These are phyloP conservation scores for Myotis brandtii DNA, from an alignment of 2,113 vertebrate species.

Conservation along the genomic window DNA sequence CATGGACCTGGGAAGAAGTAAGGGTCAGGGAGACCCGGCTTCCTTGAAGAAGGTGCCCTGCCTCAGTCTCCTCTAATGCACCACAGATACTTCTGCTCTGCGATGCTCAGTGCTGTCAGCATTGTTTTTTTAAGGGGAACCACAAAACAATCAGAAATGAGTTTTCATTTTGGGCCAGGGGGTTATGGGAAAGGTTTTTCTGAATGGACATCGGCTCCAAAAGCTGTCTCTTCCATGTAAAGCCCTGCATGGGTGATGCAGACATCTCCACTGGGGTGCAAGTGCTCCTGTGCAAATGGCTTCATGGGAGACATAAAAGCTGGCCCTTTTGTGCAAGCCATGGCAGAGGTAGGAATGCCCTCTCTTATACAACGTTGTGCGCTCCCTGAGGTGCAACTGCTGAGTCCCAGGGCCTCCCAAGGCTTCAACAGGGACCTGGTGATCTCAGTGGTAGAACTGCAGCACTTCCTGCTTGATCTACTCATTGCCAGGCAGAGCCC, in stretches of 20 bases:
- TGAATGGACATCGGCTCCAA: background rate
- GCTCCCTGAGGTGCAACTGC: background rate
- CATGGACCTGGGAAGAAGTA: background rate
- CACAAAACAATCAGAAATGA: background rate
- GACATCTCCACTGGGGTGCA: background rate
- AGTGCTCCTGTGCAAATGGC: background rate
- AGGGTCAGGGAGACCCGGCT: background rate
- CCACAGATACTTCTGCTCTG: background rate
- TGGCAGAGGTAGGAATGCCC: background rate
- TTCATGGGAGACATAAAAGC: background rate
- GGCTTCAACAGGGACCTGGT: background rate
- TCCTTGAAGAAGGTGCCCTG: background rate
- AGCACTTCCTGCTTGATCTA: background rate
- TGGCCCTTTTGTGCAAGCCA: background rate
- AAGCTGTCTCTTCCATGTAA: background rate
- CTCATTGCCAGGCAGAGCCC: background rate
- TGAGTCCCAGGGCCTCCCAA: background rate
- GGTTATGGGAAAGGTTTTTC: background rate
- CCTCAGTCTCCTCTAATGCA: background rate
- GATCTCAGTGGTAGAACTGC: background rate
- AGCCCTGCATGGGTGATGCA: background rate
- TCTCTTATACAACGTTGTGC: background rate
- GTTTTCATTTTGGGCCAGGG: background rate
- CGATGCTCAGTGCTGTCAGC: background rate
- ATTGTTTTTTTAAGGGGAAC: background rate